A percentile compares a stretch with the other conserved stretches of the same genome.
These are phyloP conservation scores for Leptodactylus fuscus DNA, from an alignment of 2,113 vertebrate species.

Conservation along the genomic window DNA sequence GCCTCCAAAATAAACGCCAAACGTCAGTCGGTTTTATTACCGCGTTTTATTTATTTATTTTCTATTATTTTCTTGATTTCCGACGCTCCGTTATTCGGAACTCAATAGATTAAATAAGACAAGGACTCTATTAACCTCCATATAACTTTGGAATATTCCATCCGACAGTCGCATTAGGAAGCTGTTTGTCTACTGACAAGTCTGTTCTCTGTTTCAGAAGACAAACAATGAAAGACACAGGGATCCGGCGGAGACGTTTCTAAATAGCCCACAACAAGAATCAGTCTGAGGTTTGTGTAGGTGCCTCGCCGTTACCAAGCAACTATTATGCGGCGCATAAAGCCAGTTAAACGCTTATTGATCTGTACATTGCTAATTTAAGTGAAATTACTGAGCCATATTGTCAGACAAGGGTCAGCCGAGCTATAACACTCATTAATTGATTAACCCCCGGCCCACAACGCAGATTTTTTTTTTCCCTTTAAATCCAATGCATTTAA, in stretches of 20 bases:
- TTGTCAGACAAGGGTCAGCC: slow-evolving; percentile 47
- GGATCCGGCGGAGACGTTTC: background rate
- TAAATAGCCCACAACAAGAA: slow-evolving; percentile 19
- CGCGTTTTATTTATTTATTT: slow-evolving; percentile 7
- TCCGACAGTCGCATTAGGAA: slow-evolving; percentile 40
- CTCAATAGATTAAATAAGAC: slow-evolving; percentile 15
- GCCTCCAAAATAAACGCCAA: no score
- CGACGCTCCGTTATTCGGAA: background rate
- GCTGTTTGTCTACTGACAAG: slow-evolving; percentile 25
- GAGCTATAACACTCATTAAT: slow-evolving; percentile 36
- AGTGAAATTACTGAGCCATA: slow-evolving; percentile 52
- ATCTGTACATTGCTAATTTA: slow-evolving; percentile 31
- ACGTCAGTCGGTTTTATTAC: no score
- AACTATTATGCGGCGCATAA: slow-evolving; percentile 11
- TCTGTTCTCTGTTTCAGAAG: background rate
- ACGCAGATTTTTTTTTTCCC: slow-evolving; percentile 10
- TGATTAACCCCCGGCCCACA: slow-evolving; percentile 17
- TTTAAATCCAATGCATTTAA: background rate
- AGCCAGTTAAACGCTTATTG: slow-evolving; percentile 42
- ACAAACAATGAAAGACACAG: slow-evolving; percentile 27
- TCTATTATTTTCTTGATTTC: background rate
- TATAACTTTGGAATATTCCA: slow-evolving; percentile 9
- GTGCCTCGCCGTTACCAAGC: slow-evolving; percentile 12
- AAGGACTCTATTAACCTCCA: slow-evolving; percentile 22
- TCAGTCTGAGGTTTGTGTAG: background rate